Percentiles rank a stretch among this genome's conserved stretches.
Conservation (phyloP, 2,888 invertebrate species). For the Apantesis nais region DNA sequence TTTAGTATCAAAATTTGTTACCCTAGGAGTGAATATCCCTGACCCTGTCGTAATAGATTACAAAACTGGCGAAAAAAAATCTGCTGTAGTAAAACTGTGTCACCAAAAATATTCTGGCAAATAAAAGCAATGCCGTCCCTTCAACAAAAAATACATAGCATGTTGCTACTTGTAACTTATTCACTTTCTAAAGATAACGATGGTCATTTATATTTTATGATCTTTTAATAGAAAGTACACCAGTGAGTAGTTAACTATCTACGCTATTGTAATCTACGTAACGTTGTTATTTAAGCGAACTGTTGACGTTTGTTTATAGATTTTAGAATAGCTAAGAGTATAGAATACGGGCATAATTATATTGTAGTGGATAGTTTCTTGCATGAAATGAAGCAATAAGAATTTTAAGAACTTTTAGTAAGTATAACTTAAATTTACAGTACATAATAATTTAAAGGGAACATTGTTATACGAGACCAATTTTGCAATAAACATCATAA, state of each 20-base stretch:
- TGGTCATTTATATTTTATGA: background rate
- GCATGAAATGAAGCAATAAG: constrained; percentile 51
- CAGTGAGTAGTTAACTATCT: constrained; percentile 6
- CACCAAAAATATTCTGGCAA: constrained; percentile 14
- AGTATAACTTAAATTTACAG: constrained; percentile 48
- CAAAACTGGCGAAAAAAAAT: constrained; percentile 43
- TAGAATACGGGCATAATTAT: constrained; percentile 30
- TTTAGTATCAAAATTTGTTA: constrained; percentile 66
- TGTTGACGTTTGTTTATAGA: constrained; percentile 3
- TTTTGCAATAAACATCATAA: constrained; percentile 51
- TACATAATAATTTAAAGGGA: constrained; percentile 51
- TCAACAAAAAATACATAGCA: constrained; percentile 8
- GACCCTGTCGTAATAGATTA: constrained; percentile 52
- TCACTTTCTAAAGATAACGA: constrained; percentile 1
- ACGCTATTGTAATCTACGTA: background rate
- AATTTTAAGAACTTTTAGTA: constrained; percentile 51
- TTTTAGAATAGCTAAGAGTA: background rate
- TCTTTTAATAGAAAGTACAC: background rate
- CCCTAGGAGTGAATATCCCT: constrained; percentile 60
- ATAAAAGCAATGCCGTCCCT: too few relatives aligned
- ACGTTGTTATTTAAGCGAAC: background rate
- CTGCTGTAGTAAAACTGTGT: constrained; percentile 20
- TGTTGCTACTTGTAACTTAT: constrained; percentile 1
- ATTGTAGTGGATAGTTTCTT: constrained; percentile 43
- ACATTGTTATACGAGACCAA: constrained; percentile 47